phyloP scores from a whole-genome alignment of 1,140 invertebrate species.

The Brachionus rotundiformis region DNA sequence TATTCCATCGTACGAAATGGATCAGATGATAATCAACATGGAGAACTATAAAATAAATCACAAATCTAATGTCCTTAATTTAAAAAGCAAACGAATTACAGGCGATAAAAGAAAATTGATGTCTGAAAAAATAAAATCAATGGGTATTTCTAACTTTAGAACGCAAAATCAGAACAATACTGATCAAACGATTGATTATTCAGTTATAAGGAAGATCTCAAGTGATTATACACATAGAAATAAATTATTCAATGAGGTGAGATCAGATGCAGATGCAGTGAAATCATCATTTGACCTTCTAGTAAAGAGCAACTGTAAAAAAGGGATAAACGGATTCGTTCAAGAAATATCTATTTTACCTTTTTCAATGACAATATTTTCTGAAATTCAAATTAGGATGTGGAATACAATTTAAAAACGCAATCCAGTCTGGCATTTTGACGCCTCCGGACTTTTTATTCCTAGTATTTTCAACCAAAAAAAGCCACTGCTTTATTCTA shows the following conservation, averaged over 20 bases:
- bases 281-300: not conserved
- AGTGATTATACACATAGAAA: too few relatives aligned
- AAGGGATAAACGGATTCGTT: not conserved
- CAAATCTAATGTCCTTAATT: not conserved
- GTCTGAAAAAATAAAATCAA: not conserved
- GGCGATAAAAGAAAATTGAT: not conserved
- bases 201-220: too few relatives aligned
- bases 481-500: not conserved
- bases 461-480: not conserved
- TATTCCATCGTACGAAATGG: too few relatives aligned
- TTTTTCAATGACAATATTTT: not conserved
- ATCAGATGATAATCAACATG: too few relatives aligned
- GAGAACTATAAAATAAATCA: too few relatives aligned
- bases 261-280: not conserved
- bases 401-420: not conserved
- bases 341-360: not conserved
- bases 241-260: too few relatives aligned
- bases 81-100: not conserved
- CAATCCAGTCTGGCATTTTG: not conserved
- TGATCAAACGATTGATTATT: not conserved
- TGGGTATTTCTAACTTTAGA: not conserved
- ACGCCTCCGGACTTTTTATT: too few relatives aligned
- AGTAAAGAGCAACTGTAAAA: not conserved
- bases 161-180: not conserved
- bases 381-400: not conserved